Conservation (phyloP, 1,140 invertebrate species). For the Littorina saxatilis region DNA sequence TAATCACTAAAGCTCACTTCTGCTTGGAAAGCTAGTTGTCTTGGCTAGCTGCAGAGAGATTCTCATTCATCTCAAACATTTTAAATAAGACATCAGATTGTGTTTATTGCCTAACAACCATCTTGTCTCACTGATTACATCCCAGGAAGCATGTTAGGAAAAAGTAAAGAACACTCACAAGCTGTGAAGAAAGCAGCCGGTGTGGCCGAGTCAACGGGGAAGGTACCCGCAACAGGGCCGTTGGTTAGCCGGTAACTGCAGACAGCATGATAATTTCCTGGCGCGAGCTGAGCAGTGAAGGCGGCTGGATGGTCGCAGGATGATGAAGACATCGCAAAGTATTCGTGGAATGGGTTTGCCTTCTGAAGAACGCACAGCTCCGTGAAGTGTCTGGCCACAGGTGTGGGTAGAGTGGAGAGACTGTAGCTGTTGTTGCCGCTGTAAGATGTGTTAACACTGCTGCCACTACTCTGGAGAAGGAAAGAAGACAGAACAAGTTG, state of each 20-base stretch:
- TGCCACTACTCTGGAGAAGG: neutral
- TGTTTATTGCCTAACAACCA: too few species aligned
- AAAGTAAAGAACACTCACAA: slow-evolving; percentile 19
- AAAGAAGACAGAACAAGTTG: neutral
- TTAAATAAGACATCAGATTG: too few species aligned
- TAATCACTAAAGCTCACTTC: too few species aligned
- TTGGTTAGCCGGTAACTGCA: slow-evolving; percentile 1
- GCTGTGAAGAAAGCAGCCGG: slow-evolving; percentile 3
- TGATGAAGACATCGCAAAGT: neutral
- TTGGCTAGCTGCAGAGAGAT: too few species aligned
- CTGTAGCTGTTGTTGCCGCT: neutral
- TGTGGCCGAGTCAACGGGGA: neutral
- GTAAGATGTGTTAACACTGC: neutral
- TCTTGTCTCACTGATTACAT: too few species aligned
- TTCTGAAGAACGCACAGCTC: slow-evolving; percentile 16
- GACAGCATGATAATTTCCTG: slow-evolving; percentile 1
- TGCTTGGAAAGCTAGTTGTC: too few species aligned
- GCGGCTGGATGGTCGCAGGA: slow-evolving; percentile 13
- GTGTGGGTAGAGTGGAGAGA: neutral
- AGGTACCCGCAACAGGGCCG: neutral
- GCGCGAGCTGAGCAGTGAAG: neutral
- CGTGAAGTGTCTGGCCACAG: slow-evolving; percentile 15
- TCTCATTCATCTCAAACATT: too few species aligned
- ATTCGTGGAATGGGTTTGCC: slow-evolving; percentile 14
- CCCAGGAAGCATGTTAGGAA: too few species aligned